These are phyloP conservation scores for Ophion costatus DNA, from an alignment of 2,888 invertebrate genomes.

Conservation along the genomic window DNA sequence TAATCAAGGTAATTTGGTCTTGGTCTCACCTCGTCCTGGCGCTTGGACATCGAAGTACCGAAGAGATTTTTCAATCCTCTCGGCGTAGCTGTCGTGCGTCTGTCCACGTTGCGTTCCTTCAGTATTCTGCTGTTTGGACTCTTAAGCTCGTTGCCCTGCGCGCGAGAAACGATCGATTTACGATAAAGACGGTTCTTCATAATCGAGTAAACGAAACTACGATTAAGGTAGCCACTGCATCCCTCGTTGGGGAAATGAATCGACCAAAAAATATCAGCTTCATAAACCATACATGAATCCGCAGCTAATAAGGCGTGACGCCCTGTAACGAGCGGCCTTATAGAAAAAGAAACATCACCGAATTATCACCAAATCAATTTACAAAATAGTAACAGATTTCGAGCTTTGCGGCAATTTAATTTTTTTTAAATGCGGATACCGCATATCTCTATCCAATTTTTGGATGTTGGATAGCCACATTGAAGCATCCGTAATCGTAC, in stretches of 20 bases:
- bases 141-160: conserved; percentile 76
- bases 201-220: background rate
- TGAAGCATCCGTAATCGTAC: too few relatives aligned
- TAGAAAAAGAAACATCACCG: background rate
- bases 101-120: conserved; percentile 77
- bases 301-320: too few relatives aligned
- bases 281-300: background rate
- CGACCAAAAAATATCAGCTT: background rate
- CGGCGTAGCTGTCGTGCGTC: conserved; percentile 77
- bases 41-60: conserved; percentile 71
- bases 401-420: background rate
- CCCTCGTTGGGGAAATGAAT: background rate
- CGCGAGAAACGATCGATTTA: conserved; percentile 1
- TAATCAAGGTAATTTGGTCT: background rate
- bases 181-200: background rate
- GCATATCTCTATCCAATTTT: too few relatives aligned
- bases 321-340: too few relatives aligned
- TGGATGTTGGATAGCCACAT: too few relatives aligned
- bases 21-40: conserved; percentile 78
- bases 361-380: background rate
- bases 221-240: background rate
- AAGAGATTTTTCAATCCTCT: conserved; percentile 77
- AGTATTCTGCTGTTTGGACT: conserved; percentile 77
- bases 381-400: background rate
- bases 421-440: background rate